Percentiles rank a stretch among this genome's conserved stretches.
phyloP scores from a whole-genome alignment of 2,888 invertebrate genomes.

The Bimastos eiseni region DNA sequence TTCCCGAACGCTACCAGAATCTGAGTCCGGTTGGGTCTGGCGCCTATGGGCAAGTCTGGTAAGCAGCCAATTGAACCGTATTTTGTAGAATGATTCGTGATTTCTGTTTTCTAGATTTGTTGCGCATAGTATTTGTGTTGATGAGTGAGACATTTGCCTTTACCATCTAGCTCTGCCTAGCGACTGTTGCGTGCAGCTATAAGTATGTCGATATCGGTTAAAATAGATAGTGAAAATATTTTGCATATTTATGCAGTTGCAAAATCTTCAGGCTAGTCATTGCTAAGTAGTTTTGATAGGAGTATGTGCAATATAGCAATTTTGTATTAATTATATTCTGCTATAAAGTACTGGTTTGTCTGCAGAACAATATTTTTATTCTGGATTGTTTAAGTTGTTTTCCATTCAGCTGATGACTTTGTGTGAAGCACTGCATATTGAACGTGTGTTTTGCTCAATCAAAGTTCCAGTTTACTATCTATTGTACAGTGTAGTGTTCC shows the following conservation, averaged over 20 bases:
- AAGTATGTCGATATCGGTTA: not conserved
- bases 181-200: not conserved
- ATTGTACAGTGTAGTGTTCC: not conserved
- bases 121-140: not conserved
- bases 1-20: constrained; percentile 87
- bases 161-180: not conserved
- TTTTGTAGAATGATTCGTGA: not conserved
- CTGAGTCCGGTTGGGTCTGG: constrained; percentile 92
- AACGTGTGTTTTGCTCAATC: not conserved
- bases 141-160: not conserved
- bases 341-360: not conserved
- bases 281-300: not conserved
- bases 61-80: constrained; percentile 59
- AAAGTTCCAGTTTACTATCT: not conserved
- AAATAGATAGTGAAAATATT: not conserved
- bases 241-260: not conserved
- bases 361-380: not conserved
- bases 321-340: not conserved
- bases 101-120: not conserved
- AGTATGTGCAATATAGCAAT: not conserved
- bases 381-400: not conserved
- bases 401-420: not conserved
- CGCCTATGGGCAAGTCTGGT: constrained; percentile 97
- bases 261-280: not conserved
- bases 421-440: no score